A percentile compares a stretch with the other conserved stretches of the same genome.
Evolutionary conservation across 1,140 invertebrate species (phyloP).

Genomic region (Orius insidiosus): DNA sequence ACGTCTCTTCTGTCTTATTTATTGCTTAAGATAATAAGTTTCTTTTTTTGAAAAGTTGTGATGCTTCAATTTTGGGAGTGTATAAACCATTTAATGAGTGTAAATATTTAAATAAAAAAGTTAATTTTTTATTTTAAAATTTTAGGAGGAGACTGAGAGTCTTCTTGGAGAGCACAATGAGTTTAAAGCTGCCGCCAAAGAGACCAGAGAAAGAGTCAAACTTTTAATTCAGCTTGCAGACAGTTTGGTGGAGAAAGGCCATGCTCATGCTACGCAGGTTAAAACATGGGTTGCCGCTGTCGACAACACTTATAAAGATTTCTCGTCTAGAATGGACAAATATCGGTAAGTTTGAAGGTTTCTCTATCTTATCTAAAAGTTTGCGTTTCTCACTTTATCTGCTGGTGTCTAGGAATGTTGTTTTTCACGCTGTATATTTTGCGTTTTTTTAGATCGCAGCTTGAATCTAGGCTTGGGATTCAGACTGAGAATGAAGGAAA

Average conservation of each 20-base stretch:
- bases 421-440: constrained; percentile 4
- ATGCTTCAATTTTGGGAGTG: no score
- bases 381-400: constrained; percentile 8
- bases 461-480: constrained; percentile 57
- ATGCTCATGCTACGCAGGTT: constrained; percentile 81
- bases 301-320: constrained; percentile 89
- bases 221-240: constrained; percentile 84
- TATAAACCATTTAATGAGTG: no score
- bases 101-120: no score
- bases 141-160: constrained; percentile 56
- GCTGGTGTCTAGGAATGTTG: neutral
- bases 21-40: neutral
- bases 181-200: constrained; percentile 79
- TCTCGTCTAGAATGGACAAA: constrained; percentile 82
- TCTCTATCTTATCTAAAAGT: neutral
- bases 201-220: constrained; percentile 84
- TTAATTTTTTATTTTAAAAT: neutral
- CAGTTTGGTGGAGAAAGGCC: constrained; percentile 87
- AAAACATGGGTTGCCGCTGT: constrained; percentile 89
- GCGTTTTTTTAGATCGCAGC: constrained; percentile 33
- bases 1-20: neutral
- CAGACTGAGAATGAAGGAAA: constrained; percentile 34
- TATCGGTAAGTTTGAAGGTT: constrained; percentile 34
- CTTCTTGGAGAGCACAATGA: constrained; percentile 75
- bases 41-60: neutral